Evolutionary conservation across 1,140 invertebrate species (phyloP), one percentile per base, ranked within the genome.

Genomic region (Drosophila grimshawi): DNA sequence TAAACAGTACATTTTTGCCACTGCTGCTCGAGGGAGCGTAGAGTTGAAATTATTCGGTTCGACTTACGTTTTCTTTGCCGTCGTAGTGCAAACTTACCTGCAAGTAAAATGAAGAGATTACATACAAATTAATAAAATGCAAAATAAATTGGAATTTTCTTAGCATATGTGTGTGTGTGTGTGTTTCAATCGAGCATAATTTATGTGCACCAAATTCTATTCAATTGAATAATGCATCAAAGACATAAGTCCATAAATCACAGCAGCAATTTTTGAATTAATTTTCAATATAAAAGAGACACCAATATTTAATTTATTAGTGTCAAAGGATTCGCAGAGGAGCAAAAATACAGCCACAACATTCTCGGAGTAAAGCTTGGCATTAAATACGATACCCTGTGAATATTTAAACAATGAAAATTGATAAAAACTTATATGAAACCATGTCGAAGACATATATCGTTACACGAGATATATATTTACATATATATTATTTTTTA

Each of bases 11-110:
- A 56, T 69, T 68, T 19, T 30, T 52, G 33, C 55, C 35, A 48
- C 45, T 52, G 30, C 30, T 19, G 43, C 62, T 57, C 27, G 59
- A 52, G 76, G 66, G 74, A 71, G 56, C 77, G 72, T 77, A 80
- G 65, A 46, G 11, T 45, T 59, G 51, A 30, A 55, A 68, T 55
- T 70, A 46, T 75, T 48, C 11, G 3, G 48, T 63, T 55, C 39
- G 65, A 90, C 86, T 91, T 91, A 91, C 88, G 88, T 91, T 91
- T 89, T 91, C 88, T 85, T 91, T 91, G 70, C 85, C 88, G 72
- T 91, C 89, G 88, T 76, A 81, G 73, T 78, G 74, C 78, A 80
- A 76, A 91, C 88, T 91, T 91, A 91, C 88, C 88, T 91, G 76
- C 39, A 89, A 88, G 55, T 35, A 57, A 61, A 78, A 71, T 27